These are phyloP conservation scores for Crocidura indochinensis DNA, from an alignment of 2,797 vertebrate species.

Conservation along the genomic window DNA sequence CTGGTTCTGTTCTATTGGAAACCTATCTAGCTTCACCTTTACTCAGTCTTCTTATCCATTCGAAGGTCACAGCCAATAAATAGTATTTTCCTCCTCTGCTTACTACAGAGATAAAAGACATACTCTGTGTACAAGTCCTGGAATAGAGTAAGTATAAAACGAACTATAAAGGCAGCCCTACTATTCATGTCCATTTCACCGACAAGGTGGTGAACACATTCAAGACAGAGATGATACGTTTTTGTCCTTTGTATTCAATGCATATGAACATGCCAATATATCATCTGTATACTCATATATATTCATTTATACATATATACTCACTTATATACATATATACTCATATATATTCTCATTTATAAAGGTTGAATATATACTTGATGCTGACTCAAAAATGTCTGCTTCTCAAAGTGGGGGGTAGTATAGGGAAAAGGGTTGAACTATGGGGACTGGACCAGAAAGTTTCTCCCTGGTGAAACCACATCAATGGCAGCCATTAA, in stretches of 20 bases:
- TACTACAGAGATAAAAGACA: neutral
- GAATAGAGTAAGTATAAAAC: no score
- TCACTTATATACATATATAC: no score
- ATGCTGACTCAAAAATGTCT: constrained; percentile 14
- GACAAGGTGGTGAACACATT: neutral
- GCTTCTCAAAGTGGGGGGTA: constrained; percentile 38
- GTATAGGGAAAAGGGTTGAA: neutral
- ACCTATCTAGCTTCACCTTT: neutral
- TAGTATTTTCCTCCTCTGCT: neutral
- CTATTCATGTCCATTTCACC: neutral
- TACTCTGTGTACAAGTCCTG: neutral
- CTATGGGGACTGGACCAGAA: neutral
- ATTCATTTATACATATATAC: no score
- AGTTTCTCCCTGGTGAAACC: neutral
- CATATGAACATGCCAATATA: neutral
- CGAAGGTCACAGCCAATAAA: neutral
- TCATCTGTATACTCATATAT: no score
- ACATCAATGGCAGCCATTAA: neutral
- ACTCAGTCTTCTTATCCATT: neutral
- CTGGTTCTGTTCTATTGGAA: neutral
- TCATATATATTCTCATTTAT: no score
- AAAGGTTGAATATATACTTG: neutral
- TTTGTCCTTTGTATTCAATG: neutral
- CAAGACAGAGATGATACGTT: neutral
- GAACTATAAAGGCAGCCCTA: neutral